Conservation (phyloP, 2,113 vertebrate genomes). For the Cyanoramphus novaezelandiae region DNA sequence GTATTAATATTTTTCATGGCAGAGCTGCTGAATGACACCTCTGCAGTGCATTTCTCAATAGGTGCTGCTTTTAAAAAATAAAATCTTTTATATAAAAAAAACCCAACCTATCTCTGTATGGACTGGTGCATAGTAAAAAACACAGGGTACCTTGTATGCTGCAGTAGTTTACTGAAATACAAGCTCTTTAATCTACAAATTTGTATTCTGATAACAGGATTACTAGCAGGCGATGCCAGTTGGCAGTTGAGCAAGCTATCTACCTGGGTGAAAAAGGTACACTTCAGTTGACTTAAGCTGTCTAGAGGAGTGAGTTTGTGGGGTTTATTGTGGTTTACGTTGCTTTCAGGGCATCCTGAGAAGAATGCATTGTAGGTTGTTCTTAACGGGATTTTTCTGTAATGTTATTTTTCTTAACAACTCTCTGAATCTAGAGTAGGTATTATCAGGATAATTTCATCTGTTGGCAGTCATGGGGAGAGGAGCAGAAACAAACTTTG, state of each 20-base stretch:
- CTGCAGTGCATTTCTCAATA: background rate
- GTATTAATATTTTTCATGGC: background rate
- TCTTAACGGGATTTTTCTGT: background rate
- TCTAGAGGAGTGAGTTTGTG: background rate
- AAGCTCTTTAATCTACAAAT: background rate
- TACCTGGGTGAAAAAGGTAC: constrained; percentile 83
- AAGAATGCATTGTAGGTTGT: background rate
- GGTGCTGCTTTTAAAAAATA: background rate
- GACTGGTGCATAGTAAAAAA: background rate
- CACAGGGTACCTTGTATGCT: background rate
- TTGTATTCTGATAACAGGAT: constrained; percentile 67
- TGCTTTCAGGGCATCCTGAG: background rate
- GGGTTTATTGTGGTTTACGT: background rate
- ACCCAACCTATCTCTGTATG: background rate
- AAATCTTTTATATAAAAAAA: background rate
- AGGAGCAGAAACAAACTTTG: background rate
- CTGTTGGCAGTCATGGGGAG: background rate
- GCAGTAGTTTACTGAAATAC: background rate
- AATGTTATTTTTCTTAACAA: background rate
- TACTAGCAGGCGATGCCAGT: constrained; percentile 86
- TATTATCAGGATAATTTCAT: background rate
- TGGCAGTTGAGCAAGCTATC: constrained; percentile 83
- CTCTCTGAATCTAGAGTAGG: background rate
- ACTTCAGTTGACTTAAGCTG: background rate
- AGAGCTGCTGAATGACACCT: background rate